Percentiles rank a stretch among this genome's conserved stretches.
These are phyloP conservation scores for Dusona sp. DNA, from an alignment of 2,888 invertebrate genomes.

Conservation along the genomic window DNA sequence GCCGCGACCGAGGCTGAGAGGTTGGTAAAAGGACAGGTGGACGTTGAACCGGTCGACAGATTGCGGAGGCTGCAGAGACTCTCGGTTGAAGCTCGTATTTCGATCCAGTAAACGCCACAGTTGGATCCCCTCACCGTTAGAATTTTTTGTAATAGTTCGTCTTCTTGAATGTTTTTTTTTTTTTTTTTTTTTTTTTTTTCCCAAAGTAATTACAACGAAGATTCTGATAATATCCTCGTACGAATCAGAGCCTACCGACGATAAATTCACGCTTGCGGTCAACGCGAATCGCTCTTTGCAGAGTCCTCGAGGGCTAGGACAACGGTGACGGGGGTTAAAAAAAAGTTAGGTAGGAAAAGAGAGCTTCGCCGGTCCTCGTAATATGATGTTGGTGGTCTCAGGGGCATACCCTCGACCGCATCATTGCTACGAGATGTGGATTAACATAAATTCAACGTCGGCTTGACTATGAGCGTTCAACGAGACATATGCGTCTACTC, in stretches of 20 bases:
- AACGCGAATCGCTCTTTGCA: not conserved
- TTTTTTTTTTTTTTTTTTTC: not conserved
- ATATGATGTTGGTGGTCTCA: constrained; percentile 36
- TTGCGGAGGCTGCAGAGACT: constrained; percentile 46
- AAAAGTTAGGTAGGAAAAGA: not conserved
- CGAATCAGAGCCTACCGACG: not conserved
- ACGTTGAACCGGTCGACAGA: constrained; percentile 67
- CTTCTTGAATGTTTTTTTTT: not conserved
- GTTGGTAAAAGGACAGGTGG: constrained; percentile 66
- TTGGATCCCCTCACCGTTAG: constrained; percentile 21
- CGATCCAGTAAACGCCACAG: constrained; percentile 34
- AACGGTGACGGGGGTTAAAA: not conserved
- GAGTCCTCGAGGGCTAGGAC: not conserved
- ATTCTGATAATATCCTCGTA: not conserved
- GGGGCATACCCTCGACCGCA: constrained; percentile 56
- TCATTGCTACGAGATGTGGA: constrained; percentile 69
- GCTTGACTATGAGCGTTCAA: constrained; percentile 55
- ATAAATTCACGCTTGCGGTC: not conserved
- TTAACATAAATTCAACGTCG: constrained; percentile 72
- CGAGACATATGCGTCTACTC: constrained; percentile 39
- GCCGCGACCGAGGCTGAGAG: constrained; percentile 24
- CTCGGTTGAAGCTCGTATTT: constrained; percentile 21
- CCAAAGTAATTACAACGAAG: not conserved
- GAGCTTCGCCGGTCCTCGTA: not conserved
- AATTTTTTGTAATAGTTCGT: not conserved